These are phyloP conservation scores for Panonychus citri DNA, from an alignment of 1,140 invertebrate species.

Conservation along the genomic window DNA sequence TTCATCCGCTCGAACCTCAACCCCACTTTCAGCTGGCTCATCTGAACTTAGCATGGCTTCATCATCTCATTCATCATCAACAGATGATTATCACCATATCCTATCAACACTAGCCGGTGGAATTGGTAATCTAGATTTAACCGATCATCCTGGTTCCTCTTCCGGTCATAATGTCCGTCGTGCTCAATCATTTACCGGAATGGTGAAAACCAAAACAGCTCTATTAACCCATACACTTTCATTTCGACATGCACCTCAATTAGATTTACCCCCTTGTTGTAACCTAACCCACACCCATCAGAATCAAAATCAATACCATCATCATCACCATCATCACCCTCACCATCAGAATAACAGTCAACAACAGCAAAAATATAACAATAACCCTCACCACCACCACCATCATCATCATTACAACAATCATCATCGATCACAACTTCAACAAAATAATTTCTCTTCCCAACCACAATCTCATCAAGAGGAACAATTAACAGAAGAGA, in stretches of 20 bases:
- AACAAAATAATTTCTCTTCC: neutral
- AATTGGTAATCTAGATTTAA: neutral
- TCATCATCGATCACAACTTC: too few species aligned
- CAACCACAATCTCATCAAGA: too few species aligned
- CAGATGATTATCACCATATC: neutral
- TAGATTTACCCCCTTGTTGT: neutral
- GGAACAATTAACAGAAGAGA: too few species aligned
- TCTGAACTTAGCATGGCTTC: slow-evolving; percentile 1
- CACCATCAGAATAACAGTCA: too few species aligned
- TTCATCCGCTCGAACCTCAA: neutral
- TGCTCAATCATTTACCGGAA: slow-evolving; percentile 14
- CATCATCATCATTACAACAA: neutral
- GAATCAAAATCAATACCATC: too few species aligned
- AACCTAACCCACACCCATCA: too few species aligned
- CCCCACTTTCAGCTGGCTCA: neutral
- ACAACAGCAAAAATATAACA: too few species aligned
- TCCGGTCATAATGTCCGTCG: slow-evolving; percentile 3
- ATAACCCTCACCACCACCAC: too few species aligned
- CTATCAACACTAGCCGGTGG: neutral
- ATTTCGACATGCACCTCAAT: slow-evolving; percentile 5
- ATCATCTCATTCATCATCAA: neutral
- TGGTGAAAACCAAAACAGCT: neutral
- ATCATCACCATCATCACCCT: too few species aligned
- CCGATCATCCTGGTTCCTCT: neutral
- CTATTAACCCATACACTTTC: slow-evolving; percentile 8